These are phyloP conservation scores for Dryoscopus gambensis DNA, from an alignment of 2,113 vertebrate genomes.

Conservation along the genomic window DNA sequence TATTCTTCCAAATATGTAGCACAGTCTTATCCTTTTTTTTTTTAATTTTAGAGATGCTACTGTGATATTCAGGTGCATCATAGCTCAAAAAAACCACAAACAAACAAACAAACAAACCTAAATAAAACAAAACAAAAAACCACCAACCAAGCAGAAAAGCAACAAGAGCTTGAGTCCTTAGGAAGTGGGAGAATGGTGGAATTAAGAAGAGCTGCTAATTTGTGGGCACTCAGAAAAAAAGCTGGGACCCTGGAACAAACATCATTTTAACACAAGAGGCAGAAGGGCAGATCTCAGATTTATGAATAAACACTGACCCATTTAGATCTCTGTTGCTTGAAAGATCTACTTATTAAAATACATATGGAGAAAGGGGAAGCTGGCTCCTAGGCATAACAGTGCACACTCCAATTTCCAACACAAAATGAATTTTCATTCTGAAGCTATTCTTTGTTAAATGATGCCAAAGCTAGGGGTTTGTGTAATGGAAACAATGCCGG, in stretches of 20 bases:
- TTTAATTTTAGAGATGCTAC: background rate
- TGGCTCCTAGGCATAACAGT: background rate
- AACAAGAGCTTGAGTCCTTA: background rate
- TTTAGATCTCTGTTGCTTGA: background rate
- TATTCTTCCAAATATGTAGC: background rate
- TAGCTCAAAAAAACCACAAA: background rate
- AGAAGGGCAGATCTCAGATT: background rate
- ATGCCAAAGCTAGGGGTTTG: background rate
- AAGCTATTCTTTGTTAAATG: background rate
- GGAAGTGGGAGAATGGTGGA: background rate
- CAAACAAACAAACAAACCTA: too few species aligned
- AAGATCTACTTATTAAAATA: background rate
- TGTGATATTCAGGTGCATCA: background rate
- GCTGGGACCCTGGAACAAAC: background rate
- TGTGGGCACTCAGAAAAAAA: background rate
- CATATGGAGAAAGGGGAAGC: background rate
- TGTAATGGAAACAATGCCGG: background rate
- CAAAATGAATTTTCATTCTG: background rate
- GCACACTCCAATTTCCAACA: background rate
- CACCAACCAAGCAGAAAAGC: background rate
- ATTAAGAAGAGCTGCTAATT: background rate
- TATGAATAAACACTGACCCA: background rate
- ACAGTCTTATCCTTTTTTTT: background rate
- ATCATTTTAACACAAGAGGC: background rate
- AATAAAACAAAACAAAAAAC: background rate